A percentile compares a stretch with the other conserved stretches of the same genome.
Conservation (phyloP, 1,140 invertebrate species). For the Phymastichus coffea region DNA sequence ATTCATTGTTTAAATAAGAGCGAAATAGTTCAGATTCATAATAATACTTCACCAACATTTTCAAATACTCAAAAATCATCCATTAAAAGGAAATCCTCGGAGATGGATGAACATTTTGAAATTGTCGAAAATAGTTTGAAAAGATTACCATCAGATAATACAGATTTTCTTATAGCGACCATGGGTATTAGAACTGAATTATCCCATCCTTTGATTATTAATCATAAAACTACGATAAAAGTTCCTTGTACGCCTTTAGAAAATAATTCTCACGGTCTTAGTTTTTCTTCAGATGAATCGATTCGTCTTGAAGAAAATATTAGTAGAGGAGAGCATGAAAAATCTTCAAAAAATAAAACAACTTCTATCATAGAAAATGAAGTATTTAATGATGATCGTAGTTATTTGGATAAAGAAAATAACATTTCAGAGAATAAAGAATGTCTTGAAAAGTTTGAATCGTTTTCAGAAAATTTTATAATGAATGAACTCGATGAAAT, state of each 20-base stretch:
- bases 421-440: too few relatives aligned
- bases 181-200: constrained; percentile 14
- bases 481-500: constrained; percentile 18
- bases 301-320: too few relatives aligned
- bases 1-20: too few relatives aligned
- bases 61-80: too few relatives aligned
- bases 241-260: too few relatives aligned
- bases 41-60: too few relatives aligned
- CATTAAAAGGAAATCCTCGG: too few relatives aligned
- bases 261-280: too few relatives aligned
- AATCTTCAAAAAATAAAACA: constrained; percentile 5
- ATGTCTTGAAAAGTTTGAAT: background rate
- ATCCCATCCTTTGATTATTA: constrained; percentile 13
- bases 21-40: too few relatives aligned
- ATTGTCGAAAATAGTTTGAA: constrained; percentile 10
- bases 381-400: background rate
- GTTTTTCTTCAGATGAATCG: too few relatives aligned
- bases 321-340: too few relatives aligned
- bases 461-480: constrained; percentile 5
- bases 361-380: background rate
- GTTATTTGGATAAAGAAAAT: constrained; percentile 1
- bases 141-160: constrained; percentile 17
- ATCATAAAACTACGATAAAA: constrained; percentile 15
- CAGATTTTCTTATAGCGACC: constrained; percentile 14
- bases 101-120: too few relatives aligned